Conservation (phyloP, 2,113 vertebrate genomes). For the Corapipo altera region DNA sequence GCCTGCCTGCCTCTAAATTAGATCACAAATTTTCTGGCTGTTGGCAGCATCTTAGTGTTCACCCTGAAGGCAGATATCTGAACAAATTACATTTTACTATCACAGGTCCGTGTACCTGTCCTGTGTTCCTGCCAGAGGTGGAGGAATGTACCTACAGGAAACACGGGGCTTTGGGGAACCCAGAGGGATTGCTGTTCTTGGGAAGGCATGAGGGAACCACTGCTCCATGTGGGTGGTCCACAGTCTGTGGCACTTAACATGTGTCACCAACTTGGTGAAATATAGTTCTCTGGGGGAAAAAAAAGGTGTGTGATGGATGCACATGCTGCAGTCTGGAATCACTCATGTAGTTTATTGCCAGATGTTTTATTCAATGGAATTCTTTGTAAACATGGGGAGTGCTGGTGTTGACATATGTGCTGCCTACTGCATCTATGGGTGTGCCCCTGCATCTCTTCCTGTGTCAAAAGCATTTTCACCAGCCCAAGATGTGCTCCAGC, state of each 20-base stretch:
- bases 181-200: background rate
- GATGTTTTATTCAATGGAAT: background rate
- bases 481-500: background rate
- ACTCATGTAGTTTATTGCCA: background rate
- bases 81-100: conserved; percentile 76
- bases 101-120: conserved; percentile 51
- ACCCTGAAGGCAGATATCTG: conserved; percentile 76
- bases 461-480: background rate
- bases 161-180: background rate
- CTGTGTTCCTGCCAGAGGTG: conserved; percentile 5
- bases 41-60: conserved; percentile 73
- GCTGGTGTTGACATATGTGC: background rate
- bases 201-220: background rate
- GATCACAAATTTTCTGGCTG: conserved; percentile 82
- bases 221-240: background rate
- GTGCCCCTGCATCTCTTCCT: background rate
- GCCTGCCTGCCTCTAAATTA: conserved; percentile 81
- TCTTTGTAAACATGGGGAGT: background rate
- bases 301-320: background rate
- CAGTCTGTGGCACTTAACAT: background rate
- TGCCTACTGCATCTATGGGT: background rate
- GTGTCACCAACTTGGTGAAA: background rate
- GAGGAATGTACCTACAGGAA: background rate
- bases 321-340: background rate
- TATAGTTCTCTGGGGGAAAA: background rate